Evolutionary conservation across 2,888 invertebrate genomes (phyloP).

Genomic region (Operophtera brumata): DNA sequence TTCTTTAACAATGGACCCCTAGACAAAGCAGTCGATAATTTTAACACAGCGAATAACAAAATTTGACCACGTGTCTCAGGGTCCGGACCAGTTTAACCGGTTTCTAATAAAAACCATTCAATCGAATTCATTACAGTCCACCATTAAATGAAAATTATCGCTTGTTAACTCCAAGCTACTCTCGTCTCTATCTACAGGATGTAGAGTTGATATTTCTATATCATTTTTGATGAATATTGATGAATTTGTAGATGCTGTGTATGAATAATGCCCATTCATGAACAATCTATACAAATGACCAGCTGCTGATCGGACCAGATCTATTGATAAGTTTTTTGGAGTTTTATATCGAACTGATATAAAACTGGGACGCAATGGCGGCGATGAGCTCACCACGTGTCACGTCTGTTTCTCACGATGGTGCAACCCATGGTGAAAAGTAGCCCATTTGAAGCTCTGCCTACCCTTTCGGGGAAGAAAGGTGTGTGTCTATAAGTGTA

Average conservation of each 20-base stretch:
- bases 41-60: constrained; percentile 67
- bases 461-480: too few relatives aligned
- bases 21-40: constrained; percentile 68
- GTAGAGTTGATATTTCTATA: constrained; percentile 3
- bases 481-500: too few relatives aligned
- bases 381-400: too few relatives aligned
- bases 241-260: constrained; percentile 23
- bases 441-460: too few relatives aligned
- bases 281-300: constrained; percentile 28
- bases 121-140: constrained; percentile 62
- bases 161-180: constrained; percentile 2
- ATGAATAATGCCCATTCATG: constrained; percentile 15
- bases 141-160: constrained; percentile 28
- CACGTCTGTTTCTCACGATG: too few relatives aligned
- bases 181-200: background rate
- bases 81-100: constrained; percentile 71
- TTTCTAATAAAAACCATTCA: constrained; percentile 72
- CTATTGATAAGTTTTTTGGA: constrained; percentile 33
- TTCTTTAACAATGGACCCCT: constrained; percentile 8
- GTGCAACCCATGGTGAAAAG: too few relatives aligned
- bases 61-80: constrained; percentile 74
- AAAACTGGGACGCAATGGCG: too few relatives aligned
- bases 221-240: constrained; percentile 16
- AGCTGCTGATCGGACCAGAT: constrained; percentile 38
- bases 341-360: constrained; percentile 20